Evolutionary conservation across 2,113 vertebrate genomes (phyloP).

Genomic region (Misgurnus mizolepis): DNA sequence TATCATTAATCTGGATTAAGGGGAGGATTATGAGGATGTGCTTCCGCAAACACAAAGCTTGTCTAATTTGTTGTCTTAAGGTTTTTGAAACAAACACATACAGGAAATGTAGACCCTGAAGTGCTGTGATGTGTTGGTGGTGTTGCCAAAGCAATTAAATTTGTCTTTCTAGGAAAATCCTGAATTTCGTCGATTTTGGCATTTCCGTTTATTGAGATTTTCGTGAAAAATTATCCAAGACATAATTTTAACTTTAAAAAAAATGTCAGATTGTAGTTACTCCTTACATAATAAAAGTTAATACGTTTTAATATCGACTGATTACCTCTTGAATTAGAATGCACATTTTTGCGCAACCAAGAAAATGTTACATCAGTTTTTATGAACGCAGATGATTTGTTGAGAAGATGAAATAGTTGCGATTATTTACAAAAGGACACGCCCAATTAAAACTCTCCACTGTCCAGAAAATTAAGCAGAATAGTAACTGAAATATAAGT

Average conservation of each 20-base stretch:
- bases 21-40: constrained; percentile 11
- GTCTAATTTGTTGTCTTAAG: constrained; percentile 24
- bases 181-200: not conserved
- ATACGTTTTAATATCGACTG: too few relatives aligned
- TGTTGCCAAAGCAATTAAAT: not conserved
- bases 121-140: constrained; percentile 3
- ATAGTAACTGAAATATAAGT: not conserved
- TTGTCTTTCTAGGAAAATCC: not conserved
- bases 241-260: too few relatives aligned
- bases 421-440: not conserved
- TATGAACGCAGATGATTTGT: not conserved
- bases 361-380: not conserved
- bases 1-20: constrained; percentile 26
- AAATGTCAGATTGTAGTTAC: too few relatives aligned
- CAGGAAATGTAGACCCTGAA: constrained; percentile 26
- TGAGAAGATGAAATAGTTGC: not conserved
- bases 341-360: not conserved
- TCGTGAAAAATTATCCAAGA: not conserved
- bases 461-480: not conserved
- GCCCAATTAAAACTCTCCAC: not conserved
- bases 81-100: constrained; percentile 7
- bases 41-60: constrained; percentile 20
- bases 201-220: not conserved
- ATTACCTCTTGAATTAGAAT: not conserved
- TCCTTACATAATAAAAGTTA: not conserved